Evolutionary conservation across 1,140 invertebrate species (phyloP).

Genomic region (Megalopta genalis): DNA sequence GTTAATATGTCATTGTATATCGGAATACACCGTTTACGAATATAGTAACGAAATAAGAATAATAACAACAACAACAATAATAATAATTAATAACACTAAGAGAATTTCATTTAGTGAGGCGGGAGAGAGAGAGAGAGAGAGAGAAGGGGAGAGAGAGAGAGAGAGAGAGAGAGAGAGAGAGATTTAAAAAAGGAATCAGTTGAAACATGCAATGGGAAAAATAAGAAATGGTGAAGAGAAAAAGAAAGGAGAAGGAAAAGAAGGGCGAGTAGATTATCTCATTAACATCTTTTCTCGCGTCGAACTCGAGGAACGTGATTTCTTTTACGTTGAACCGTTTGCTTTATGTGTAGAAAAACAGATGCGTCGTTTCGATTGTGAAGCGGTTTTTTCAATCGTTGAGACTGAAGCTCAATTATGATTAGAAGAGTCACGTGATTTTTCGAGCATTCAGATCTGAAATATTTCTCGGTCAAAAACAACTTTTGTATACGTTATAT

Average conservation of each 20-base stretch:
- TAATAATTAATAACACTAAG: slow-evolving; percentile 48
- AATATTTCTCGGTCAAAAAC: background rate
- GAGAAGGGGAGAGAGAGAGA: no score
- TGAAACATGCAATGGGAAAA: background rate
- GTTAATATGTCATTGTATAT: slow-evolving; percentile 53
- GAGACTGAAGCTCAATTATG: slow-evolving; percentile 5
- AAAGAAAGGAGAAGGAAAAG: background rate
- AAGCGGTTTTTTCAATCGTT: background rate
- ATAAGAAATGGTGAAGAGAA: background rate
- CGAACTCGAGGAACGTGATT: slow-evolving; percentile 26
- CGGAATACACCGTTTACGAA: slow-evolving; percentile 59
- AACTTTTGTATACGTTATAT: background rate
- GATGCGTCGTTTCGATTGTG: slow-evolving; percentile 27
- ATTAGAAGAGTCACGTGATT: background rate
- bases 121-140: background rate
- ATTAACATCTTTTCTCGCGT: slow-evolving; percentile 25
- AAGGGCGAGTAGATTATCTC: slow-evolving; percentile 17
- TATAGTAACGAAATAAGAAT: slow-evolving; percentile 62
- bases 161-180: no score
- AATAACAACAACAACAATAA: slow-evolving; percentile 66
- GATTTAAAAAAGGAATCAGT: background rate
- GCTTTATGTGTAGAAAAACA: background rate
- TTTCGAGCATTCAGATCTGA: slow-evolving; percentile 27
- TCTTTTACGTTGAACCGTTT: slow-evolving; percentile 29
- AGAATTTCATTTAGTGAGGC: slow-evolving; percentile 29